Evolutionary conservation across 2,113 vertebrate genomes (phyloP).

Genomic region (Pyrgilauda ruficollis): DNA sequence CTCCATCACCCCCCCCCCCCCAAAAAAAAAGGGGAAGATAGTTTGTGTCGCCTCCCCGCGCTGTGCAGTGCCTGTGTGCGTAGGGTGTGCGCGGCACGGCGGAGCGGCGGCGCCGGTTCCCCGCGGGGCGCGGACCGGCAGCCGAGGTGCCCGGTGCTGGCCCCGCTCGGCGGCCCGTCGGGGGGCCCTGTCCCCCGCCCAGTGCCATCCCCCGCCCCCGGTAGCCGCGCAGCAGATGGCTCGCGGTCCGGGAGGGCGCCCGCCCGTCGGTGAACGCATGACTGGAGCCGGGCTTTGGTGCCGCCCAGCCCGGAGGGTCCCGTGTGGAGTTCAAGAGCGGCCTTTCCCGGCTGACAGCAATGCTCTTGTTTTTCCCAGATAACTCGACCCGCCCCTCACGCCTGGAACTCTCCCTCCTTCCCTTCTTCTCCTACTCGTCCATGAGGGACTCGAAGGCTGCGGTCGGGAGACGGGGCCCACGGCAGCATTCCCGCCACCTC

Average conservation of each 20-base stretch:
- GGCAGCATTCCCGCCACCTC: background rate
- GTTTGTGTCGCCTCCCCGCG: background rate
- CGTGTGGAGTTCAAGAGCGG: background rate
- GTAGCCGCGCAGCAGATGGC: constrained; percentile 3
- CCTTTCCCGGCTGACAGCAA: background rate
- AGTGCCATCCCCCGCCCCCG: background rate
- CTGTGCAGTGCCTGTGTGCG: background rate
- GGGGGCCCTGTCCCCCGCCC: background rate
- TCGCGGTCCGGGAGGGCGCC: background rate
- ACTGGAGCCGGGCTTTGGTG: background rate
- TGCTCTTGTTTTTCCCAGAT: background rate
- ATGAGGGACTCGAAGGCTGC: background rate
- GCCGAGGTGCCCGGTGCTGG: background rate
- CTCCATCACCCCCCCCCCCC: too few relatives aligned
- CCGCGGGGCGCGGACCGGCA: background rate
- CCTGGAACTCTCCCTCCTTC: background rate
- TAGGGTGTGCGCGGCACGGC: background rate
- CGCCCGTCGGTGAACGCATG: background rate
- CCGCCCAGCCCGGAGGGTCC: background rate
- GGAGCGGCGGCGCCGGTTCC: background rate
- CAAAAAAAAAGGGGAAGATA: too few relatives aligned
- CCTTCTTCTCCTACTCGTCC: background rate
- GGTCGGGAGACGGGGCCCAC: background rate
- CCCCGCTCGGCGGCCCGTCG: background rate
- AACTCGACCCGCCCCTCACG: background rate